Conservation (phyloP, 2,888 invertebrate species). For the Tenthredo scrophulariae region DNA sequence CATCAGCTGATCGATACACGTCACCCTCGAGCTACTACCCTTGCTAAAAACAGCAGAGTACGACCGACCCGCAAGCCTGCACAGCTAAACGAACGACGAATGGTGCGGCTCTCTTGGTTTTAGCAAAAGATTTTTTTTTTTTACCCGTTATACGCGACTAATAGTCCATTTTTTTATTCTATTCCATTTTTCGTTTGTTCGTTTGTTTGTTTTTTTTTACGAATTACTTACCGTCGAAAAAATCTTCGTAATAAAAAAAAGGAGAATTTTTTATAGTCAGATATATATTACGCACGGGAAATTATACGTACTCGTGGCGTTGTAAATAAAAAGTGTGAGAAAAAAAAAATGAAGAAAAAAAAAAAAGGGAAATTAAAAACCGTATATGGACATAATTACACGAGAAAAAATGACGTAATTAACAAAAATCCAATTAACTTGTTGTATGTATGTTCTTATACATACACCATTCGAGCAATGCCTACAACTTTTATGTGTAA, state of each 20-base stretch:
- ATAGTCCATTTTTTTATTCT: not conserved
- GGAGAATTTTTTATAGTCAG: not conserved
- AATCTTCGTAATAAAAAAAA: too few relatives aligned
- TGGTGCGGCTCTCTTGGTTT: not conserved
- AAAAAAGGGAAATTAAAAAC: not conserved
- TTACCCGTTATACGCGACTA: not conserved
- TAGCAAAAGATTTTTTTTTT: not conserved
- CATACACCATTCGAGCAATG: not conserved
- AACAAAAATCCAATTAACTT: slow-evolving; percentile 32
- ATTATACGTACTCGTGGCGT: not conserved
- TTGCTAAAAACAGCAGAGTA: slow-evolving; percentile 66
- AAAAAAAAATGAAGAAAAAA: not conserved
- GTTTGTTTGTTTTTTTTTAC: not conserved
- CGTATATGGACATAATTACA: not conserved
- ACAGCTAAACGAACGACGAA: slow-evolving; percentile 20
- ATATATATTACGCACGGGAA: not conserved
- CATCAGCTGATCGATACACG: slow-evolving; percentile 73
- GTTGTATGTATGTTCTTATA: not conserved
- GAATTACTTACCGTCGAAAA: not conserved
- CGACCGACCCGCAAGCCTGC: slow-evolving; percentile 30
- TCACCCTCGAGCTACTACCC: slow-evolving; percentile 64
- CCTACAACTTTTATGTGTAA: not conserved
- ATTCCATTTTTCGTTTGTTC: not conserved
- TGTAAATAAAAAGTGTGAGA: not conserved
- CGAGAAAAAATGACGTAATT: slow-evolving; percentile 24